Conservation (phyloP, 2,113 vertebrate species). For the Chitala chitala region DNA sequence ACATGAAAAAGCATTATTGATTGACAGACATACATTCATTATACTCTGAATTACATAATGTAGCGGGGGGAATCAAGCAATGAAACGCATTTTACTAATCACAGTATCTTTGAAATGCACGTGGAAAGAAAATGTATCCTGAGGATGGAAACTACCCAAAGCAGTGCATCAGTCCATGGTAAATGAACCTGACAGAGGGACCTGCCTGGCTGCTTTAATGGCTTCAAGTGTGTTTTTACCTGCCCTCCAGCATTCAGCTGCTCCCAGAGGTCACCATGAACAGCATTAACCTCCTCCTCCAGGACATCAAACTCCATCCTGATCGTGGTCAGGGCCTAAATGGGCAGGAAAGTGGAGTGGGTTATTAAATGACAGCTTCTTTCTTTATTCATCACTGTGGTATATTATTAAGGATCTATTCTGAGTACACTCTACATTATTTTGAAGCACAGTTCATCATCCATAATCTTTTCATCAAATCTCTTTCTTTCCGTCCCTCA, state of each 20-base stretch:
- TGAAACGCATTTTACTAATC: not conserved
- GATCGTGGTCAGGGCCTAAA: conserved; percentile 74
- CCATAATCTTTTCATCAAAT: too few species aligned
- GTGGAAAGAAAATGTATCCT: not conserved
- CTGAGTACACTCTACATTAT: too few species aligned
- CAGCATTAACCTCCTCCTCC: conserved; percentile 80
- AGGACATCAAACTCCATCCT: conserved; percentile 81
- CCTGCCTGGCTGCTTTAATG: not conserved
- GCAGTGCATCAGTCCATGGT: not conserved
- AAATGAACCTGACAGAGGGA: not conserved
- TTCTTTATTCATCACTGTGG: not conserved
- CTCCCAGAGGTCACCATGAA: conserved; percentile 91
- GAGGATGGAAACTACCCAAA: not conserved
- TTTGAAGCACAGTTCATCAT: too few species aligned
- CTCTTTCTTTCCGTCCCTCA: too few species aligned
- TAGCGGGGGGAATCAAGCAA: not conserved
- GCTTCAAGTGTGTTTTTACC: conserved; percentile 53
- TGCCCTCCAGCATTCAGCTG: conserved; percentile 87
- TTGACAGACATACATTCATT: not conserved
- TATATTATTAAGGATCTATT: not conserved
- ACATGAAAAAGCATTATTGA: too few species aligned
- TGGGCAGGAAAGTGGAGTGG: not conserved
- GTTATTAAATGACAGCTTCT: not conserved
- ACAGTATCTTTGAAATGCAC: not conserved
- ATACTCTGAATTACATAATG: not conserved